These are phyloP conservation scores for Cyphomyrus plagiostoma DNA, from an alignment of 2,113 vertebrate species.

Conservation along the genomic window DNA sequence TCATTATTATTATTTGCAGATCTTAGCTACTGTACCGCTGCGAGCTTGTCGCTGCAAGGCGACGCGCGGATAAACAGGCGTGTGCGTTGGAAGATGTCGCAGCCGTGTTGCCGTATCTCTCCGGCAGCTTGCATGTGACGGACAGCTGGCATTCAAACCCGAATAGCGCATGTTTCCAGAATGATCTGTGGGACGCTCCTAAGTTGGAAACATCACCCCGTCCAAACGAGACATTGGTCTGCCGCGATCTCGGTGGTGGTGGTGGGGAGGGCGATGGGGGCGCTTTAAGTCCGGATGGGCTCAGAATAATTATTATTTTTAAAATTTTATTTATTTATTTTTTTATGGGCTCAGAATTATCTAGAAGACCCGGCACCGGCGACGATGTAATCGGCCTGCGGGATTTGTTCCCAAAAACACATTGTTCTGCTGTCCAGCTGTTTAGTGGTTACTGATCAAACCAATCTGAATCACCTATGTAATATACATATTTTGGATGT, in stretches of 20 bases:
- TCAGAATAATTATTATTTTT: background rate
- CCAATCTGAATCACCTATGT: background rate
- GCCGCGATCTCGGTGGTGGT: background rate
- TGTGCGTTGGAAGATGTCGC: background rate
- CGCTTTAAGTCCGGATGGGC: too few species aligned
- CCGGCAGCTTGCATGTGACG: background rate
- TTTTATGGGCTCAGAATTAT: background rate
- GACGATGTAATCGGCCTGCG: background rate
- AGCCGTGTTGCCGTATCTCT: background rate
- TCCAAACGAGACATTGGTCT: background rate
- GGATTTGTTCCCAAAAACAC: background rate
- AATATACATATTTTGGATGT: background rate
- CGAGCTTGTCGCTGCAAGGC: background rate
- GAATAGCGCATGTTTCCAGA: background rate
- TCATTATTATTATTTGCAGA: conserved; percentile 2
- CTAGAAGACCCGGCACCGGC: background rate
- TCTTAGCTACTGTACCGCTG: background rate
- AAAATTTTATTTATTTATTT: too few species aligned
- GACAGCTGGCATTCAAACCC: background rate
- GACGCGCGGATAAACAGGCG: background rate
- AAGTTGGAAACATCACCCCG: background rate
- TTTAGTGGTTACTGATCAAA: background rate
- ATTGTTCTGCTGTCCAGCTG: background rate
- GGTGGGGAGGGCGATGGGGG: too few species aligned
- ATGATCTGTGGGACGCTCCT: background rate